These are phyloP conservation scores for Calameuta filiformis DNA, from an alignment of 2,888 invertebrate genomes.

Conservation along the genomic window DNA sequence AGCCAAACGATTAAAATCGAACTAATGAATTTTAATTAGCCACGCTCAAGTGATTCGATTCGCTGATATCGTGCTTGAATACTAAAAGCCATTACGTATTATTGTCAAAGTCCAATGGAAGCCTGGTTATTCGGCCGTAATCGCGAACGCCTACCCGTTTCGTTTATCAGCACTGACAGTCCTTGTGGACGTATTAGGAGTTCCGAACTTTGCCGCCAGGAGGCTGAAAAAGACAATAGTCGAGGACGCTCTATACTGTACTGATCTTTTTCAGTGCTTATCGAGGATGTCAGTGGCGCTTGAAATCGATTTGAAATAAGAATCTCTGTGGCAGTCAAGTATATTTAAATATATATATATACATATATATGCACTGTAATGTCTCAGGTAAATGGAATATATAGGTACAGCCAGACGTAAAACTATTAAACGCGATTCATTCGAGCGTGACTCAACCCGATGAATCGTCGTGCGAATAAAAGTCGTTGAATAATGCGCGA, in stretches of 20 bases:
- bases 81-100: background rate
- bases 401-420: background rate
- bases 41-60: background rate
- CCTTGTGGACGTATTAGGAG: background rate
- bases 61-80: background rate
- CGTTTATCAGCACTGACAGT: background rate
- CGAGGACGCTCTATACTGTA: background rate
- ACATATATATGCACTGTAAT: background rate
- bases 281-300: background rate
- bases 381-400: background rate
- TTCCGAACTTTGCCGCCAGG: background rate
- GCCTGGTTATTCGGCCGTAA: background rate
- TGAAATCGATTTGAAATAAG: background rate
- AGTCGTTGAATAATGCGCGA: background rate
- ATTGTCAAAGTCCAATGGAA: background rate
- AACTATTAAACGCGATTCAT: background rate
- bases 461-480: background rate
- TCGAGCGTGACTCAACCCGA: background rate
- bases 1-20: background rate
- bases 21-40: slow-evolving; percentile 1
- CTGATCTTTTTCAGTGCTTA: background rate
- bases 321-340: background rate
- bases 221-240: background rate
- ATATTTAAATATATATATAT: background rate
- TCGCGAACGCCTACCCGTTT: background rate